These are phyloP conservation scores for Sphecodes monilicornis DNA, from an alignment of 2,888 invertebrate species.

Conservation along the genomic window DNA sequence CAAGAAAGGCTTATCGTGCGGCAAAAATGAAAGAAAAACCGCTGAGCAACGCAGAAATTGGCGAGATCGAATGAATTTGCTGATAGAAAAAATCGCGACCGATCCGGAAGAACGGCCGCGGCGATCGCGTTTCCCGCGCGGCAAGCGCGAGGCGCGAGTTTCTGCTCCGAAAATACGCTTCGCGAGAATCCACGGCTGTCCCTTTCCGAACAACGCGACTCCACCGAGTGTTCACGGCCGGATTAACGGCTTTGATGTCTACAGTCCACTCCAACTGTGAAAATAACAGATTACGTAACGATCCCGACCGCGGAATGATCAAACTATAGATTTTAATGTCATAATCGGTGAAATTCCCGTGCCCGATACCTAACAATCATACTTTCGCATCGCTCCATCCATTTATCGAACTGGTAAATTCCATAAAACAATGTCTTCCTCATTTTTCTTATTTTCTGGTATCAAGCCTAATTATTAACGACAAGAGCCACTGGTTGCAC, in stretches of 20 bases:
- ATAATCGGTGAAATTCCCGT: not conserved
- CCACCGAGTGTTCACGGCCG: not conserved
- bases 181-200: conserved; percentile 19
- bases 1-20: not conserved
- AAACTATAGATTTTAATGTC: not conserved
- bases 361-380: too few relatives aligned
- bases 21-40: not conserved
- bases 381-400: too few relatives aligned
- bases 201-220: conserved; percentile 5
- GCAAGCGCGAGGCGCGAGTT: conserved; percentile 1
- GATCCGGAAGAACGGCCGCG: conserved; percentile 27
- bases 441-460: not conserved
- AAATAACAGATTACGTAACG: conserved; percentile 1
- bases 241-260: not conserved
- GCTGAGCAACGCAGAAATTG: conserved; percentile 3
- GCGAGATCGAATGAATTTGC: conserved; percentile 43
- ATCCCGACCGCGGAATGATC: not conserved
- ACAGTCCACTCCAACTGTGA: not conserved
- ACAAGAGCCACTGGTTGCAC: too few relatives aligned
- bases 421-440: not conserved
- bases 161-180: conserved; percentile 35
- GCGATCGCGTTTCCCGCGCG: conserved; percentile 38
- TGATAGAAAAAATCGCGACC: conserved; percentile 48
- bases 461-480: too few relatives aligned
- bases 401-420: too few relatives aligned